Evolutionary conservation across 2,113 vertebrate species (phyloP).

Genomic region (Cryptotis parvus): DNA sequence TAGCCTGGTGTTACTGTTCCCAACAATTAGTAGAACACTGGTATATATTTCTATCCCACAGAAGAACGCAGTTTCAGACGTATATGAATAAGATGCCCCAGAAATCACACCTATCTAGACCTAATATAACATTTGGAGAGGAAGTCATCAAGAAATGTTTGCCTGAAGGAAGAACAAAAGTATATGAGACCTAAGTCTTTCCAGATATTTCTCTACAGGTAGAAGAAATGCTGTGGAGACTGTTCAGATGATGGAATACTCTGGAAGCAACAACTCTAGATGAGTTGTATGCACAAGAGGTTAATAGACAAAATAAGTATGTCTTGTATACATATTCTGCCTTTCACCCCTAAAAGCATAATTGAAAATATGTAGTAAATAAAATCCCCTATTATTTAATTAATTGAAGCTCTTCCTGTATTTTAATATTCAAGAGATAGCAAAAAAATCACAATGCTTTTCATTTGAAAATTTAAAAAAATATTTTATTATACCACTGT

Average conservation of each 20-base stretch:
- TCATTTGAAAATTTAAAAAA: neutral
- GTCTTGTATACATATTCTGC: neutral
- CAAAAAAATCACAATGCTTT: neutral
- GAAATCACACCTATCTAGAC: neutral
- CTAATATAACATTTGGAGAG: neutral
- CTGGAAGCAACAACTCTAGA: neutral
- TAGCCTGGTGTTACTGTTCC: too few relatives aligned
- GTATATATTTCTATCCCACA: too few relatives aligned
- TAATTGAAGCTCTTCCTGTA: neutral
- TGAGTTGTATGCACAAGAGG: neutral
- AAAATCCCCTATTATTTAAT: slow-evolving; percentile 1
- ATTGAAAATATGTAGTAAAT: slow-evolving; percentile 3
- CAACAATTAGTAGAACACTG: too few relatives aligned
- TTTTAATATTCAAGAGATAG: slow-evolving; percentile 32
- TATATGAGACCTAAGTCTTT: neutral
- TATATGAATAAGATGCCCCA: too few relatives aligned
- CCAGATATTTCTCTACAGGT: fast-evolving
- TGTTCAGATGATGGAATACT: neutral
- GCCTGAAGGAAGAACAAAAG: neutral
- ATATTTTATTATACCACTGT: too few relatives aligned
- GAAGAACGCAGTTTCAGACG: too few relatives aligned
- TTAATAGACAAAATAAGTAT: slow-evolving; percentile 37
- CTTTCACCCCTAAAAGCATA: neutral
- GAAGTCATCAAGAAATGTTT: neutral
- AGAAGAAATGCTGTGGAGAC: neutral